Conservation (phyloP, 2,113 vertebrate genomes). For the Ictalurus furcatus region DNA sequence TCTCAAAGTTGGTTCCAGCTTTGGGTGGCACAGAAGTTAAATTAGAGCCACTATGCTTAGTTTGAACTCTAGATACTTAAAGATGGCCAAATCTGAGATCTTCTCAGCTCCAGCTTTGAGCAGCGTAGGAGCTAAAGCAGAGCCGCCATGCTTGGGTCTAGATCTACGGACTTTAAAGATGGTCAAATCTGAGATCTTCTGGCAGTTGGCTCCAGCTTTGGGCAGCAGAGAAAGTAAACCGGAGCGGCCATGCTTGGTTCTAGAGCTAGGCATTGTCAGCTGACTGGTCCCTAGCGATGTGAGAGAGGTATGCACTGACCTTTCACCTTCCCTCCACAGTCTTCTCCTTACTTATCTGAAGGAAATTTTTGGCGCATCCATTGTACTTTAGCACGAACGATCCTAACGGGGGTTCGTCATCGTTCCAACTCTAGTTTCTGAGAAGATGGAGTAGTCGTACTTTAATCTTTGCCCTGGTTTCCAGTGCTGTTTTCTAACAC, state of each 20-base stretch:
- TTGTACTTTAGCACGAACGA: background rate
- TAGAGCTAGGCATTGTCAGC: too few species aligned
- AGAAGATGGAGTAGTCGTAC: background rate
- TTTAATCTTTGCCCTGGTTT: background rate
- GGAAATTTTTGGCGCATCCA: background rate
- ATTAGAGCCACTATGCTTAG: background rate
- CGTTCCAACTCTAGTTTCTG: background rate
- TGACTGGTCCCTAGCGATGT: background rate
- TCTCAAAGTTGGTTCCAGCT: background rate
- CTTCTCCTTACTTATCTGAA: background rate
- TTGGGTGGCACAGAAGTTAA: background rate
- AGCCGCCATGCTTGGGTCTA: background rate
- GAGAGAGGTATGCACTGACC: background rate
- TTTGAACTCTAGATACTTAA: background rate
- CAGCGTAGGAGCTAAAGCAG: background rate
- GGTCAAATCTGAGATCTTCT: background rate
- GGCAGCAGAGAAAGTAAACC: background rate
- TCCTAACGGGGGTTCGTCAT: background rate
- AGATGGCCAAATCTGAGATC: background rate
- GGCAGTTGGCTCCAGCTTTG: background rate
- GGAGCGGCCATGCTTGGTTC: background rate
- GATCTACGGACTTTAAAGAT: too few species aligned
- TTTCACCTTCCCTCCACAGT: background rate
- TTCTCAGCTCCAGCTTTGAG: background rate
- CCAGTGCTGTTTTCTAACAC: slow-evolving; percentile 16